These are phyloP conservation scores for Ganaspis brasiliensis DNA, from an alignment of 2,888 invertebrate species.

Conservation along the genomic window DNA sequence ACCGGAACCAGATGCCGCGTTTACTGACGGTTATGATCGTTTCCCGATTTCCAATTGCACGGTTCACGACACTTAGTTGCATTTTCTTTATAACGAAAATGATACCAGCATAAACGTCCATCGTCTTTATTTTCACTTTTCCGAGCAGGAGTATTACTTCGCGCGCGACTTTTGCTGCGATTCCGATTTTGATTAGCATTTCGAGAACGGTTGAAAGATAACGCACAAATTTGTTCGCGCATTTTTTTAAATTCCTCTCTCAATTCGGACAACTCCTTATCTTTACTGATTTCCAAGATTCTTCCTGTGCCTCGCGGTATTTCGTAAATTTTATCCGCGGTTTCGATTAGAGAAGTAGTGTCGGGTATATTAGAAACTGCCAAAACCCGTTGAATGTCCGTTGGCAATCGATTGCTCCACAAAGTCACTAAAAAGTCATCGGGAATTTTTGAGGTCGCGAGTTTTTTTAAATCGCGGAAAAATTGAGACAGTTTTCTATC, in stretches of 20 bases:
- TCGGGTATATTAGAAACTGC: not conserved
- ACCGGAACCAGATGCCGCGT: constrained; percentile 39
- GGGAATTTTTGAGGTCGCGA: not conserved
- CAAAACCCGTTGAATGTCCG: not conserved
- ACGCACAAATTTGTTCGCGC: not conserved
- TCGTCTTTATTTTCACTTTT: not conserved
- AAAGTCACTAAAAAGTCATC: not conserved
- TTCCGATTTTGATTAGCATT: not conserved
- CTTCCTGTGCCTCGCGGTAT: not conserved
- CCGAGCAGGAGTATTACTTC: not conserved
- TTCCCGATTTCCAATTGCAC: constrained; percentile 41
- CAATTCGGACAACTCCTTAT: not conserved
- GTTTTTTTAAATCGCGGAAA: constrained; percentile 7
- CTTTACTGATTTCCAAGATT: not conserved
- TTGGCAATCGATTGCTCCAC: not conserved
- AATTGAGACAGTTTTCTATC: constrained; percentile 44
- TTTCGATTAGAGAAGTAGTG: not conserved
- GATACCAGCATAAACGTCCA: not conserved
- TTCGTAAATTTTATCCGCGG: not conserved
- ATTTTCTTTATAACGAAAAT: not conserved
- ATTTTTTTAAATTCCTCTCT: not conserved
- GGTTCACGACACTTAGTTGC: constrained; percentile 30
- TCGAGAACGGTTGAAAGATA: constrained; percentile 44
- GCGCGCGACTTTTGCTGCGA: not conserved
- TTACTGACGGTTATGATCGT: constrained; percentile 41